These are phyloP conservation scores for Strigamia transsilvanica DNA, from an alignment of 2,888 invertebrate genomes.

Conservation along the genomic window DNA sequence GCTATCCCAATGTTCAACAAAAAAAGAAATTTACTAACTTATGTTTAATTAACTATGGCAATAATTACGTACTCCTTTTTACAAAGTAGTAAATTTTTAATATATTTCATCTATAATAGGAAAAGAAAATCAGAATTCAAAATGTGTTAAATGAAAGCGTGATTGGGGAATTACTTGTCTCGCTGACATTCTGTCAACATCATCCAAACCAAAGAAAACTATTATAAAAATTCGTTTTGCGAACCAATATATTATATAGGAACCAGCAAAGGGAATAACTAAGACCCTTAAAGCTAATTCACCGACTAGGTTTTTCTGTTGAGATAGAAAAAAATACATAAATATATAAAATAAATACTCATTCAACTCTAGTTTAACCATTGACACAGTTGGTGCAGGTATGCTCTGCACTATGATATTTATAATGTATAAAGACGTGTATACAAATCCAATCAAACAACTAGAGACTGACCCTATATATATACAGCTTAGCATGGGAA, in stretches of 20 bases:
- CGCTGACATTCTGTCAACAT: not conserved
- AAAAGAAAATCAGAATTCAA: not conserved
- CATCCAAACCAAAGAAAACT: not conserved
- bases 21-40: not conserved
- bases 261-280: not conserved
- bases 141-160: not conserved
- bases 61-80: not conserved
- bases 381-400: slow-evolving; percentile 1
- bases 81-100: not conserved
- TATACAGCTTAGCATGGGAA: slow-evolving; percentile 4
- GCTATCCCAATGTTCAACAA: not conserved
- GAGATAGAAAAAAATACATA: not conserved
- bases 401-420: not conserved
- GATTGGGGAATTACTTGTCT: not conserved
- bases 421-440: not conserved
- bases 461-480: not conserved
- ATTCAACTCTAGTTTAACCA: not conserved
- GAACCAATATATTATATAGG: slow-evolving; percentile 14
- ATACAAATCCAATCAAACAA: slow-evolving; percentile 16
- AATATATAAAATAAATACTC: not conserved
- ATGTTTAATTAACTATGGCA: not conserved
- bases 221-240: not conserved
- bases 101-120: not conserved
- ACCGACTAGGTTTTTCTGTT: not conserved
- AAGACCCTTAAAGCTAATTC: not conserved